Conservation (phyloP, 1,140 invertebrate genomes). For the Heterodera schachtii region DNA sequence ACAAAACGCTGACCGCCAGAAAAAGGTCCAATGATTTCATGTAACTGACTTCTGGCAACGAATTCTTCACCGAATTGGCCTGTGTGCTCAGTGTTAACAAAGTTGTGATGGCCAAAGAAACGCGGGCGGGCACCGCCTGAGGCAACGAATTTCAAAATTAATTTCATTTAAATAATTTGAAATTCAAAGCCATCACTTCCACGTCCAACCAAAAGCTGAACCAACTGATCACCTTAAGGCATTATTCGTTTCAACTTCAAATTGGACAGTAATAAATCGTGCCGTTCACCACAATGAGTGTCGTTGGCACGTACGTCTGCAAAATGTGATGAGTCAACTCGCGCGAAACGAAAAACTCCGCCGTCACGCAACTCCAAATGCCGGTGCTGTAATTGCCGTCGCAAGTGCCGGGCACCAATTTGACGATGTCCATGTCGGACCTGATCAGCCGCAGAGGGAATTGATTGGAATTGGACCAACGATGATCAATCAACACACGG, state of each 20-base stretch:
- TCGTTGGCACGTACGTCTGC: conserved; percentile 83
- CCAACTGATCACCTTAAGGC: conserved; percentile 76
- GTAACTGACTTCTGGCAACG: conserved; percentile 59
- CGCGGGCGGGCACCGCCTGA: conserved; percentile 75
- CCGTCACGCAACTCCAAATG: conserved; percentile 71
- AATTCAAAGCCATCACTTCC: conserved; percentile 68
- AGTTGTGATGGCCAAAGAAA: conserved; percentile 80
- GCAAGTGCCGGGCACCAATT: conserved; percentile 57
- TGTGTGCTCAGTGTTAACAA: conserved; percentile 66
- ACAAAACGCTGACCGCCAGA: conserved; percentile 43
- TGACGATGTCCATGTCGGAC: conserved; percentile 57
- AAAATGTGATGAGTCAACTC: conserved; percentile 82
- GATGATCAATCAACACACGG: neutral
- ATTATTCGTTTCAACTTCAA: neutral
- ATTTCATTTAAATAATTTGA: conserved; percentile 14
- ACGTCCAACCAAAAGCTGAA: conserved; percentile 74
- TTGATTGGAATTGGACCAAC: neutral
- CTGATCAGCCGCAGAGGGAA: conserved; percentile 54
- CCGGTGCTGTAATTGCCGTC: conserved; percentile 64
- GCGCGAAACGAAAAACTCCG: conserved; percentile 81
- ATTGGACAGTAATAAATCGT: neutral
- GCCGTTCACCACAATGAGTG: conserved; percentile 10
- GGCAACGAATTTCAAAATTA: neutral
- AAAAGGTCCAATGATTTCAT: conserved; percentile 51
- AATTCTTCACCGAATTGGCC: conserved; percentile 49